phyloP scores from a whole-genome alignment of 2,888 invertebrate genomes.

The Sesia bembeciformis region DNA sequence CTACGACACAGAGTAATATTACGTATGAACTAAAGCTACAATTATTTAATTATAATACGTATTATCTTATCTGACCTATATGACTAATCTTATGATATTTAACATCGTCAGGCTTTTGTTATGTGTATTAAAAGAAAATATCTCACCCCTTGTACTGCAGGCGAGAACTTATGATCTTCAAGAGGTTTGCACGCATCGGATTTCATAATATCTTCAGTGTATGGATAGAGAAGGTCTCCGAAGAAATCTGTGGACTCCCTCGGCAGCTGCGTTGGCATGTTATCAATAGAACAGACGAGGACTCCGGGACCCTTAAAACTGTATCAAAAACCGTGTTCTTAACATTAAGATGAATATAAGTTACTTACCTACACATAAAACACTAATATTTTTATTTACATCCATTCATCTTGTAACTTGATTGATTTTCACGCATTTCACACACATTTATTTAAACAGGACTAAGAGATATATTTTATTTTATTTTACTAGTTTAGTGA shows the following conservation, averaged over 20 bases:
- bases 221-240: conserved; percentile 93
- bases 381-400: too few species aligned
- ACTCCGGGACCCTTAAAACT: conserved; percentile 98
- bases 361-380: too few species aligned
- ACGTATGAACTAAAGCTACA: too few species aligned
- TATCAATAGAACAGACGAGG: conserved; percentile 99
- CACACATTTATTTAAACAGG: too few species aligned
- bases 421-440: too few species aligned
- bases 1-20: too few species aligned
- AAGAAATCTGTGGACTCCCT: conserved; percentile 98
- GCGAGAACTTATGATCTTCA: conserved; percentile 83
- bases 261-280: conserved; percentile 99
- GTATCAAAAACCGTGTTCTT: conserved; percentile 1
- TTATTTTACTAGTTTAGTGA: too few species aligned
- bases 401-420: too few species aligned
- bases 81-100: neutral
- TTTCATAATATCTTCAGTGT: conserved; percentile 88
- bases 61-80: neutral
- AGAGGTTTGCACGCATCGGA: conserved; percentile 87
- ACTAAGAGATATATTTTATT: too few species aligned
- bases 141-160: conserved; percentile 80
- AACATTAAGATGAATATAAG: too few species aligned
- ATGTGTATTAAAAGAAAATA: neutral
- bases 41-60: neutral
- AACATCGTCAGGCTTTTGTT: neutral